These are phyloP conservation scores for Andricus grossulariae DNA, from an alignment of 1,140 invertebrate species.

Conservation along the genomic window DNA sequence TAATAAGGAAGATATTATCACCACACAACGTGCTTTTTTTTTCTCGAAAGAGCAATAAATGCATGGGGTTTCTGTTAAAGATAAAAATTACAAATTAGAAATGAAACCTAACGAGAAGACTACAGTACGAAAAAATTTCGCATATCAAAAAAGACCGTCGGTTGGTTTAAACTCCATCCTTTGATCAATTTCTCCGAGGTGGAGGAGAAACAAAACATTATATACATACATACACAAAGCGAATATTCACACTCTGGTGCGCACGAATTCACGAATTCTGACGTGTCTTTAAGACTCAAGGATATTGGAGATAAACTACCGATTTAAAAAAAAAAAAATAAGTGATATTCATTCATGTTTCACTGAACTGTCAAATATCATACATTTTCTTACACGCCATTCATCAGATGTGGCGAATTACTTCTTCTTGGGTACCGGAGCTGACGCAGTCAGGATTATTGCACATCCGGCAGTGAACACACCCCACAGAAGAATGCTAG, in stretches of 20 bases:
- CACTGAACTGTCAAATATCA: slow-evolving; percentile 21
- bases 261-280: slow-evolving; percentile 5
- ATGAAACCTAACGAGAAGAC: slow-evolving; percentile 8
- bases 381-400: slow-evolving; percentile 26
- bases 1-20: slow-evolving; percentile 12
- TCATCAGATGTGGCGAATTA: slow-evolving; percentile 35
- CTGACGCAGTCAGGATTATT: slow-evolving; percentile 73
- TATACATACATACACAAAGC: slow-evolving; percentile 30
- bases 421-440: slow-evolving; percentile 56
- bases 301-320: neutral
- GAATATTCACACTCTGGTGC: slow-evolving; percentile 13
- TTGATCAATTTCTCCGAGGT: neutral
- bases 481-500: slow-evolving; percentile 77
- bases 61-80: neutral
- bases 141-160: slow-evolving; percentile 6
- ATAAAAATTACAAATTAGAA: neutral
- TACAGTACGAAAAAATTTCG: neutral
- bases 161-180: neutral
- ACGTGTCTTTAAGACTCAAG: neutral
- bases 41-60: neutral
- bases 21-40: neutral
- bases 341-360: slow-evolving; percentile 25
- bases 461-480: slow-evolving; percentile 77
- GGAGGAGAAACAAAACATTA: slow-evolving; percentile 15
- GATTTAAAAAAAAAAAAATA: neutral